Base-by-base conservation (phyloP, 2,797 vertebrate genomes). In the Diplodus sargus region DNA sequence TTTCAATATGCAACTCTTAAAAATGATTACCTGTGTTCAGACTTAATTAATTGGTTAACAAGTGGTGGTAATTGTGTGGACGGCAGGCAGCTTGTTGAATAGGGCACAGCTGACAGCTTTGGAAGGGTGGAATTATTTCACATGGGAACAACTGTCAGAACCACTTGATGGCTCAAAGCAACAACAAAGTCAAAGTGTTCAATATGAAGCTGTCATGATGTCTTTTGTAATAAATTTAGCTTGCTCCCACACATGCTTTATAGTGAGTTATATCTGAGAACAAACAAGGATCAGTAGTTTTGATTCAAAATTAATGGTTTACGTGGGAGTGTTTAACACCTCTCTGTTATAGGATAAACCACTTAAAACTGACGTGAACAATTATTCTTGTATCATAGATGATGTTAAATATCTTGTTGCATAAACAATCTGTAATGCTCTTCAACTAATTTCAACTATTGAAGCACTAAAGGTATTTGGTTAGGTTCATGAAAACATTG, bases 11-110 rank as follows among this genome's bases (percentile, higher is more conserved):
- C 18, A 11, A 39, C 22, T 22, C 45, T 48, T 22, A 5, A 18
- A 18, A 22, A 9, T 48, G 65, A 66, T 66, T 9, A 42, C 54
- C 52, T 81, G 59, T 28, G 53, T 15, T 16, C 18, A 47, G 62
- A 70, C 25, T 49, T 82, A 76, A 90, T 73, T 79, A 82, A 78
- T 64, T 81, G 70, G 42, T 79, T 51, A 73, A 77, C 66, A 59
- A 79, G 56, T 43, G 66, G 28, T 79, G 66, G 73, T 77, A 72
- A 76, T 81, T 78, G 67, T 28, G 66, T n/a, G 56, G 22, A 48
- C 79, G 66, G 70, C 81, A 69, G 82, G 66, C 58, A 42, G 78
- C 75, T 78, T 69, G 78, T 76, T 83, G 67, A 75, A 70, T 71
- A 71, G 30, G 63, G 53, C 64, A 49, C 75, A 66, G 76, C 69